phyloP scores from a whole-genome alignment of 37 sponge, comb jelly and placozoan genomes.

The Petrosia ficiformis region DNA sequence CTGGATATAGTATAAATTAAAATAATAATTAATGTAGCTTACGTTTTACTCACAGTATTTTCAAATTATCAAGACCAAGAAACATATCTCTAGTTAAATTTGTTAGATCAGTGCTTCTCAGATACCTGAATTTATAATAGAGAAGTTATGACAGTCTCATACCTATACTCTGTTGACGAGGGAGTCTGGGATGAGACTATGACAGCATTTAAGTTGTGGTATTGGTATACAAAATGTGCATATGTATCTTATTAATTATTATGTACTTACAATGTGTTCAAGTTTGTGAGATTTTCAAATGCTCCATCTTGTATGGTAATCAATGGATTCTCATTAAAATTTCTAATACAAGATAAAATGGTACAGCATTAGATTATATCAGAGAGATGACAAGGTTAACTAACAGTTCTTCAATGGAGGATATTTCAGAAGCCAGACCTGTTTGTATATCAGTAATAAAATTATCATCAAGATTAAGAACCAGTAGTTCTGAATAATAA shows the following conservation, averaged over 20 bases:
- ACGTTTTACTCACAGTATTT: slow-evolving; percentile 25
- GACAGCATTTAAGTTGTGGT: too few relatives aligned
- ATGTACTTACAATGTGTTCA: slow-evolving; percentile 29
- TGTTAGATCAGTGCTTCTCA: slow-evolving; percentile 30
- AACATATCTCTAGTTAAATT: neutral
- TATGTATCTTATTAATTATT: neutral
- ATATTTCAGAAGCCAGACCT: neutral
- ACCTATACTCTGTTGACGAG: too few relatives aligned
- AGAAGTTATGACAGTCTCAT: neutral
- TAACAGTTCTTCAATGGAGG: slow-evolving; percentile 12
- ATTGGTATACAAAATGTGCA: too few relatives aligned
- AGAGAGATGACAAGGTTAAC: neutral
- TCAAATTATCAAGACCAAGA: slow-evolving; percentile 17
- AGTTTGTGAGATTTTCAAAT: slow-evolving; percentile 12
- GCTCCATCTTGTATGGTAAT: slow-evolving; percentile 14
- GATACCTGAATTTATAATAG: slow-evolving; percentile 12
- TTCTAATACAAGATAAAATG: neutral
- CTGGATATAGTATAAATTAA: too few relatives aligned
- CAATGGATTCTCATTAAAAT: slow-evolving; percentile 42
- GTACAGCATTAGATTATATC: neutral
- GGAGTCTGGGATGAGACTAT: too few relatives aligned
- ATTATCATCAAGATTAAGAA: slow-evolving; percentile 18
- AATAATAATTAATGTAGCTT: too few relatives aligned
- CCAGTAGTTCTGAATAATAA: slow-evolving; percentile 2
- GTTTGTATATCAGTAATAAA: slow-evolving; percentile 10